Percentiles rank a stretch among this genome's conserved stretches.
Conservation (phyloP, 2,888 invertebrate genomes). For the Calameuta pallipes region DNA sequence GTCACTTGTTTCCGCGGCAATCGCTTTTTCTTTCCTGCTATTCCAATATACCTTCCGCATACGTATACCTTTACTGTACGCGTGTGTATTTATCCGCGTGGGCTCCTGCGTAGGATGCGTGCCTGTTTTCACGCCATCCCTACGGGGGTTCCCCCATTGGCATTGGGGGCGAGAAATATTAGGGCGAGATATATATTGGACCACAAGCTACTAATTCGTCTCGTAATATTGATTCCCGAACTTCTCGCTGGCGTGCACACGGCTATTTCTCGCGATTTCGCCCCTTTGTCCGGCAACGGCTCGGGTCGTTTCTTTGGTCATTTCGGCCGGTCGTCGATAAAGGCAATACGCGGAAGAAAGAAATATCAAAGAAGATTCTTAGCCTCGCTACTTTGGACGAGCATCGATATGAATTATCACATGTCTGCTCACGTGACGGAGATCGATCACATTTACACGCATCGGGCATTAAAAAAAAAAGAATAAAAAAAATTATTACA, state of each 20-base stretch:
- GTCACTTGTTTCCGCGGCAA: constrained; percentile 57
- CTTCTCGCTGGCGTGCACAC: constrained; percentile 36
- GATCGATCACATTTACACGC: constrained; percentile 11
- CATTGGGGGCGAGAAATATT: constrained; percentile 44
- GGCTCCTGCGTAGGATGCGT: constrained; percentile 20
- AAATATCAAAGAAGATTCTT: constrained; percentile 13
- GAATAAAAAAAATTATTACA: constrained; percentile 13
- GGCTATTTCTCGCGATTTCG: constrained; percentile 36
- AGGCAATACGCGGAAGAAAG: neutral
- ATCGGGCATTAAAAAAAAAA: neutral
- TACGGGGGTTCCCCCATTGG: constrained; percentile 51
- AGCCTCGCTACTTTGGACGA: constrained; percentile 11
- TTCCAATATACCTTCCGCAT: constrained; percentile 18
- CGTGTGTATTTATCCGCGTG: neutral
- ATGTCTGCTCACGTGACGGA: constrained; percentile 25
- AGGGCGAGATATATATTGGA: constrained; percentile 52
- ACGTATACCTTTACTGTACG: neutral
- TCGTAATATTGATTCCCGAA: constrained; percentile 48
- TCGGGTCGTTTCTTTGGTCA: neutral
- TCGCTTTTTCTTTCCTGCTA: constrained; percentile 47
- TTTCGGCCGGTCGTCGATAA: neutral
- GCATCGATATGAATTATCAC: constrained; percentile 9
- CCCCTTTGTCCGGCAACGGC: constrained; percentile 2
- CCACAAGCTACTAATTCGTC: constrained; percentile 59
- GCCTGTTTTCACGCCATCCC: constrained; percentile 57